Base-by-base conservation (phyloP, 1,140 invertebrate species). In the Brachionus paranguensis region DNA sequence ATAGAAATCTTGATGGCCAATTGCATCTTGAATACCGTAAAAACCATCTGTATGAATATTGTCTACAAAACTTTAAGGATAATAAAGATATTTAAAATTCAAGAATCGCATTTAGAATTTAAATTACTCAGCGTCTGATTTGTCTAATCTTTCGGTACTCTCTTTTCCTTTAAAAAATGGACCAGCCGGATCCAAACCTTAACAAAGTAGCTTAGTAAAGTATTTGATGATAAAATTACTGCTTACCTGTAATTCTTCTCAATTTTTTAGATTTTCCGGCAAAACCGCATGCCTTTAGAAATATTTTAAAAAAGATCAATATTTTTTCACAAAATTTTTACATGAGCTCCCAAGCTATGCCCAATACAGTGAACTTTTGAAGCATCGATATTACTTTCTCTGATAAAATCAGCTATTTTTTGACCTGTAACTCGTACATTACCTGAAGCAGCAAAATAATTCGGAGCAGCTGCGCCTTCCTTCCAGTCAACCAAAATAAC, bases 1-100 rank as follows among this genome's bases (percentile, higher is more conserved):
- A 60, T 78, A 85, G 43, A 85, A 85, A 64, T 85, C 85, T 10
- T 91, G 91, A 85, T 93, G 91, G 14, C 94, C 93, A 10, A 93
- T 87, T 0, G 92, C 86, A 64, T 84, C 60, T 45, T 74, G 83
- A 24, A 72, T 55, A 20, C 83, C 83, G 7, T 65, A 78, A 0
- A 20, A 94, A 0, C 95, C 95, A 88, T 97, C 96, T 10, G 94
- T 95, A 87, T 98, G 96, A 65, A 97, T 96, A 0, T 96, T 94
- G 88, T 97, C 96, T 0, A 98, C 96, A 88, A 94, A 94, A 33
- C 78, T 81, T 60, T 0, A 27, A 41, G 20, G n/a, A 64, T 11
- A 81, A 64, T 29, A 37, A 37, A 37, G 2, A 37, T 37, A 37
- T 37, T 37, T 37, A 37, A 37, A 37, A 37, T 37, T 7, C 6